phyloP scores from a whole-genome alignment of 1,140 invertebrate species.

The Zaprionus inermis region DNA sequence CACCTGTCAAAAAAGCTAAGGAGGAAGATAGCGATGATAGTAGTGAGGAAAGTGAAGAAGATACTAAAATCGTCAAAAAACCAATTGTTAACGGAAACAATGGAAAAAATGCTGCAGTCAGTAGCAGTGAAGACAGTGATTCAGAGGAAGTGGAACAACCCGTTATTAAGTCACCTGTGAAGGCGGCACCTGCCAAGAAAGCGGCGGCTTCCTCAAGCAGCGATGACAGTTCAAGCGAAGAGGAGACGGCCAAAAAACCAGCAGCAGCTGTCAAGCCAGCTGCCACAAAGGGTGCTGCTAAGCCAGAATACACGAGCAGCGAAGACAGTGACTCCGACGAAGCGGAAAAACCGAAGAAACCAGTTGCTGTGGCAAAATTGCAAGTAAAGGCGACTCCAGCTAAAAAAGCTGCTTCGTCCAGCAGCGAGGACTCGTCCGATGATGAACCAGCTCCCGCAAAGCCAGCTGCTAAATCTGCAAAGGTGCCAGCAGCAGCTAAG shows the following conservation, averaged over 20 bases:
- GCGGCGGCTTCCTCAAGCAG: conserved; percentile 9
- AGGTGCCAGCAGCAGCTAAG: conserved; percentile 23
- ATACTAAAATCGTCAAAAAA: conserved; percentile 22
- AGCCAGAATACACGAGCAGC: conserved; percentile 49
- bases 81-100: conserved; percentile 3
- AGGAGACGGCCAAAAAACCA: conserved; percentile 36
- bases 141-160: conserved; percentile 19
- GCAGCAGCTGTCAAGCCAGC: conserved; percentile 50
- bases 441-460: conserved; percentile 48
- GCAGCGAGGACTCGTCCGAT: conserved; percentile 42
- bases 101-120: background rate
- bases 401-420: conserved; percentile 38
- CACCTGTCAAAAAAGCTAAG: conserved; percentile 45
- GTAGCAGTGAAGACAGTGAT: conserved; percentile 26
- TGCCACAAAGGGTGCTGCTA: conserved; percentile 15
- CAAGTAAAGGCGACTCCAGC: conserved; percentile 6
- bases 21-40: conserved; percentile 45
- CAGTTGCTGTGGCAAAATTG: conserved; percentile 31
- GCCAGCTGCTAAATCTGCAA: conserved; percentile 46
- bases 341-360: conserved; percentile 34
- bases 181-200: conserved; percentile 38
- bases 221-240: conserved; percentile 26
- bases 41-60: conserved; percentile 58
- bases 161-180: conserved; percentile 24
- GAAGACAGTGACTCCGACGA: conserved; percentile 64